Conservation (phyloP, 2,113 vertebrate genomes). For the Aegithalos caudatus region DNA sequence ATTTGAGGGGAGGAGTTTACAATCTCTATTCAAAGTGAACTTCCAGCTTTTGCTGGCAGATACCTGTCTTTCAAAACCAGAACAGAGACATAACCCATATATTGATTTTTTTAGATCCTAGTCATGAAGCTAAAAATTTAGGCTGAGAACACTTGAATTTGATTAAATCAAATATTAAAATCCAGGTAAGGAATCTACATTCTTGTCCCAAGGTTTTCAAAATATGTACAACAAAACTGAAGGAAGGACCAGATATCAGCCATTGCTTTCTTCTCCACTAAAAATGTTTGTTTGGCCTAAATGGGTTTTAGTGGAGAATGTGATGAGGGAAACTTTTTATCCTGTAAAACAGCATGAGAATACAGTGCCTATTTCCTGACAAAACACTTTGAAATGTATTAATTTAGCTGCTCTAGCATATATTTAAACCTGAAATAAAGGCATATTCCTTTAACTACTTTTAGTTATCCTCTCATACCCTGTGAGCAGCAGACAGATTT, state of each 20-base stretch:
- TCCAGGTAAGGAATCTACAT: not conserved
- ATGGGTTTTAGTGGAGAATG: not conserved
- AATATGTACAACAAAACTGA: not conserved
- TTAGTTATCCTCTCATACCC: not conserved
- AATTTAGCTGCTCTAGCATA: accelerated
- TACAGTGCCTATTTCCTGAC: not conserved
- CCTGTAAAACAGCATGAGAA: not conserved
- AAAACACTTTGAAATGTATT: not conserved
- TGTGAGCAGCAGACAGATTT: not conserved
- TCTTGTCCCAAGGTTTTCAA: not conserved
- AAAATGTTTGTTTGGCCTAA: not conserved
- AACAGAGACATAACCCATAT: not conserved
- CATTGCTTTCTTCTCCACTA: not conserved
- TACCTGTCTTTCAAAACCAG: too few species aligned
- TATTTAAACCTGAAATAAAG: not conserved
- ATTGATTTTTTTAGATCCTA: not conserved
- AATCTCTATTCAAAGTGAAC: too few species aligned
- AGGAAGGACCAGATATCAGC: not conserved
- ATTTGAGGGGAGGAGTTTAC: too few species aligned
- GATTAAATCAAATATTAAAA: not conserved
- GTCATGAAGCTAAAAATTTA: not conserved
- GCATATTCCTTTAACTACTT: not conserved
- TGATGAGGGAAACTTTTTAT: not conserved
- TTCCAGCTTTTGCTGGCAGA: too few species aligned
- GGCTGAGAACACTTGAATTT: not conserved